Base-by-base conservation (phyloP, 2,113 vertebrate genomes). In the Corythornis vintsioides region DNA sequence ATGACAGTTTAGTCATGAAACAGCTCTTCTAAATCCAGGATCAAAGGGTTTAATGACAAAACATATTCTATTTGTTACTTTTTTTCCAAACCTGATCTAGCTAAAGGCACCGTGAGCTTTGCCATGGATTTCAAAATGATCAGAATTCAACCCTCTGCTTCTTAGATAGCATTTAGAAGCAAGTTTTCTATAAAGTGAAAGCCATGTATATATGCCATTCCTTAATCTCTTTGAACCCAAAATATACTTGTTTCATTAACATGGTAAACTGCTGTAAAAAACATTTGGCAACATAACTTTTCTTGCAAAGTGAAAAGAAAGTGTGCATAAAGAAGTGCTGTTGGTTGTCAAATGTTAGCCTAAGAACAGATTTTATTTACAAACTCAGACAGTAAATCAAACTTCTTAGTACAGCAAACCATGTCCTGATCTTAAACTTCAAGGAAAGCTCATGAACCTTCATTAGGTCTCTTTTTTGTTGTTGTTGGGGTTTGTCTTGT, bases 251-350 rank as follows among this genome's bases (percentile, higher is more conserved):
- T 65, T 80, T 57, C 31, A 43, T 59, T 7, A 1, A 48, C 59
- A 42, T 31, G 76, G 28, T 33, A 88, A 95, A 89, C 72, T 83
- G 74, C 64, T 83, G 20, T 52, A 69, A 86, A 83, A 94, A 60
- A 2, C 43, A 25, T 56, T 84, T 89, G 84, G 55, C 57, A 61
- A 47, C 0, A 0, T 31, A 38, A 55, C 11, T 80, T 71, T 47
- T 77, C 64, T 90, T 55, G 19, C 31, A 59, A 45, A 50, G 28
- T 31, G 67, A 19, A 75, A 10, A 79, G 60, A 56, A 59, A 35
- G 35, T 35, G 35, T 35, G 35, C 35, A 35, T 35, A 35, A 60
- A 92, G 55, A 70, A 60, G 5, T 40, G 59, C 77, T 82, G 45
- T 17, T 87, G 71, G 35, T 31, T 60, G 71, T 76, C 60, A 80